Evolutionary conservation across 2,888 invertebrate genomes (phyloP), one percentile per base, ranked within the genome.

Genomic region (Drosophila borealis): DNA sequence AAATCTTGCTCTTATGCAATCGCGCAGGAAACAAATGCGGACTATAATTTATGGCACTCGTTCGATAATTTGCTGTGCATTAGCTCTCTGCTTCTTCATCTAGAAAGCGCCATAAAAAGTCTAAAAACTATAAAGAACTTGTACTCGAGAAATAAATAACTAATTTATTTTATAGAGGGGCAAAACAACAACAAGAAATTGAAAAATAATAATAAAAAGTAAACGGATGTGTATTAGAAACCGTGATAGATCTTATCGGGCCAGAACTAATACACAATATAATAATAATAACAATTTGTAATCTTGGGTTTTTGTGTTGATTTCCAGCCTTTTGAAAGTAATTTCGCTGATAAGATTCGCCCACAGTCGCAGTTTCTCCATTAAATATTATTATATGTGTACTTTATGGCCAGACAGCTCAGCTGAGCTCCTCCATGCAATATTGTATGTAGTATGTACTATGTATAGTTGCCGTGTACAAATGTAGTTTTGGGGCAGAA

Each of bases 241-340:
- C 60, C 57, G 53, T 10, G 67, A 73, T 86, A 86, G 83, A 83
- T 83, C 83, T 83, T 83, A 83, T 83, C 88, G 80, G 62, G 21
- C 63, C 63, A 73, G 67, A 88, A 74, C 80, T 80, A 86, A 88
- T 85, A 68, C 83, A 74, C 74, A 71, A 74, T 81, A 87, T 84
- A 81, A 88, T 88, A 77, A 78, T 74, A 70, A 70, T 70, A 80
- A 71, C 63, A 63, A 74, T 75, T 78, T 75, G 86, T 83, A 83
- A 83, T 83, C 83, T 88, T 70, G 68, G 69, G 68, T 70, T 50
- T 65, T 70, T 53, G 67, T 66, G 86, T 82, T 86, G 81, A 86
- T 86, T 74, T 79, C 65, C 69, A 53, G 51, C 48, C 80, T 56
- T 70, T 61, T 34, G 39, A 79, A 64, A 54, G 73, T 82, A 70